Evolutionary conservation across 1,140 invertebrate species (phyloP).

Genomic region (Drosophila bocki): DNA sequence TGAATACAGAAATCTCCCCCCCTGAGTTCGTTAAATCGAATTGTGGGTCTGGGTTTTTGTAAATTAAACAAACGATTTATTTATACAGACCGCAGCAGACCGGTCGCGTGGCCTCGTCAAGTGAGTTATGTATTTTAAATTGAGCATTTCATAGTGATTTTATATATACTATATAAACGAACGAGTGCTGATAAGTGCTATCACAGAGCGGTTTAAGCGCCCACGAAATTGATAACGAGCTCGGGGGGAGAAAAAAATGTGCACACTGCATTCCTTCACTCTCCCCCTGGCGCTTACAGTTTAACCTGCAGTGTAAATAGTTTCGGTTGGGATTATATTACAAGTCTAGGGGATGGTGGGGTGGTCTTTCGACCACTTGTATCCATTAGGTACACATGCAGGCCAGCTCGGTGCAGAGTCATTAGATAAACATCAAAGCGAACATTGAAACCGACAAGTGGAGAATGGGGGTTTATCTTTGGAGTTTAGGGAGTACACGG

Average conservation of each 20-base stretch:
- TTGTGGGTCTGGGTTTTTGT: constrained; percentile 35
- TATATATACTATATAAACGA: neutral
- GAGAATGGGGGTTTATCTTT: constrained; percentile 7
- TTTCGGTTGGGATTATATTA: constrained; percentile 33
- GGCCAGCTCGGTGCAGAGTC: constrained; percentile 27
- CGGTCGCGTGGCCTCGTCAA: constrained; percentile 28
- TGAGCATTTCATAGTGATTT: constrained; percentile 17
- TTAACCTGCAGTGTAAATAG: constrained; percentile 37
- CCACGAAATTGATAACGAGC: constrained; percentile 38
- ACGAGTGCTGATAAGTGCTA: constrained; percentile 42
- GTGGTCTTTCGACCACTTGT: constrained; percentile 22
- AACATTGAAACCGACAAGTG: constrained; percentile 44
- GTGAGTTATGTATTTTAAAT: constrained; percentile 24
- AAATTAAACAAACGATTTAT: constrained; percentile 34
- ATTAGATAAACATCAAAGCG: constrained; percentile 54
- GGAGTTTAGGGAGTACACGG: constrained; percentile 2
- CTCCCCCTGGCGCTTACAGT: constrained; percentile 32
- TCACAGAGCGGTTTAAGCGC: constrained; percentile 5
- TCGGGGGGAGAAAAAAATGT: neutral
- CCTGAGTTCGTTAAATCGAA: constrained; percentile 48
- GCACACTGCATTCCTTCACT: neutral
- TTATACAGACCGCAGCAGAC: constrained; percentile 8
- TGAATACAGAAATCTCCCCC: constrained; percentile 13
- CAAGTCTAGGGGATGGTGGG: neutral
- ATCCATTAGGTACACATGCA: constrained; percentile 37